Conservation (phyloP, 2,113 vertebrate species). For the Turdus rufiventris region DNA sequence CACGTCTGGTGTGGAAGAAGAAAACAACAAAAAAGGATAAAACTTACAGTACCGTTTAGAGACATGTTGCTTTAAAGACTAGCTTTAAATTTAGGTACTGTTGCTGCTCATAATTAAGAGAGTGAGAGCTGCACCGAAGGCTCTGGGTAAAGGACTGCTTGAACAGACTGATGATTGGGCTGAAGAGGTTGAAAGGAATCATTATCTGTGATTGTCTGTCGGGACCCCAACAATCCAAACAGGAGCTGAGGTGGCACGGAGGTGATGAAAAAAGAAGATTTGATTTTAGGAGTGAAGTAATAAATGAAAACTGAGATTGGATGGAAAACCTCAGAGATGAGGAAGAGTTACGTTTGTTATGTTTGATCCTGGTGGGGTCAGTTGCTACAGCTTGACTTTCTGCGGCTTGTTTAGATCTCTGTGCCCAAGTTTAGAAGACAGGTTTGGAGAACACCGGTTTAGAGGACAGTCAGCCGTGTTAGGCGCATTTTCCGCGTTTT, state of each 20-base stretch:
- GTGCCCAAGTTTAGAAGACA: background rate
- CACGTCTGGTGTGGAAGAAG: background rate
- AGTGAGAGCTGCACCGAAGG: background rate
- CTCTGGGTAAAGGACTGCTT: background rate
- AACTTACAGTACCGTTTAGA: background rate
- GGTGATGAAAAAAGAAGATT: background rate
- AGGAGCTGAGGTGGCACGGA: background rate
- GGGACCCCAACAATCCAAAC: background rate
- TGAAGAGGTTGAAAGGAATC: background rate
- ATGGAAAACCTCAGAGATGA: background rate
- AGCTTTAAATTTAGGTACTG: background rate
- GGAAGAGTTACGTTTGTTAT: background rate
- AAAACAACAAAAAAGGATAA: background rate
- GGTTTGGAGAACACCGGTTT: rapidly evolving
- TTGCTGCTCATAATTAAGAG: background rate
- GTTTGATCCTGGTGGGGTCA: background rate
- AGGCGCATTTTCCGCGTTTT: rapidly evolving
- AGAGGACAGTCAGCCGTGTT: background rate
- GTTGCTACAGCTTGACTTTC: background rate
- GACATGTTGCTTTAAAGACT: background rate
- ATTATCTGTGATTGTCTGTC: background rate
- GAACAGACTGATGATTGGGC: background rate
- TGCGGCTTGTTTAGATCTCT: background rate
- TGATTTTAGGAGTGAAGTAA: background rate
- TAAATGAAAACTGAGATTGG: background rate